Base-by-base conservation (phyloP, 2,888 invertebrate species). In the Ormyrus pomaceus region DNA sequence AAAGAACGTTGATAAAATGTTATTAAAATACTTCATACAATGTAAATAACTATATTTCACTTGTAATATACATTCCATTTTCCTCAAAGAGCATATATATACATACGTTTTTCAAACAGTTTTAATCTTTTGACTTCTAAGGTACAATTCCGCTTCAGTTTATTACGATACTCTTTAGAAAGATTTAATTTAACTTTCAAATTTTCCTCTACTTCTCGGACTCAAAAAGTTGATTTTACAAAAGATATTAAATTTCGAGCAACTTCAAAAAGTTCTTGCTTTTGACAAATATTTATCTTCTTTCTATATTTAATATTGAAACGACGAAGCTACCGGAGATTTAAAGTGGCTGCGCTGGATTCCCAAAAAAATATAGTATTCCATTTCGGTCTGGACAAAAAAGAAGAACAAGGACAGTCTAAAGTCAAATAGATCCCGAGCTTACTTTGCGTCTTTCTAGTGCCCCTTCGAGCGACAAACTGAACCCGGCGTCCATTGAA, bases 391-490 rank as follows among this genome's bases (percentile, higher is more conserved):
- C 55, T 11, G 8, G 4, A 53, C 56, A n/a, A 13, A 34, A 53
- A 48, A 45, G n/a, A 58, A 59, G 11, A 1, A 11, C 50, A 50
- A 48, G 53, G 8, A 5, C 45, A 6, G 50, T 65, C 8, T 50
- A 68, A 75, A 59, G 61, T 75, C 53, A 75, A 72, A 68, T 53
- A 68, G 68, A 69, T 76, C 53, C 46, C 46, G 9, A 68, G 61
- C 68, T 75, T 75, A 75, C 45, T 61, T 56, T 19, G 62, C 72
- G 34, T 62, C 72, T 53, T 70, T 77, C 69, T 48, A 50, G 56
- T 64, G 55, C 50, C 9, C 53, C 55, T 69, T 64, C 48, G 53
- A 64, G 64, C 62, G 62, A 55, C 56, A 64, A 77, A 69, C 55
- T 69, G 69, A 48, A 50, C 51, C 6, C 13, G 68, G 19, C 53